Conservation (phyloP, 1,140 invertebrate genomes). For the Ceratosolen fusciceps region DNA sequence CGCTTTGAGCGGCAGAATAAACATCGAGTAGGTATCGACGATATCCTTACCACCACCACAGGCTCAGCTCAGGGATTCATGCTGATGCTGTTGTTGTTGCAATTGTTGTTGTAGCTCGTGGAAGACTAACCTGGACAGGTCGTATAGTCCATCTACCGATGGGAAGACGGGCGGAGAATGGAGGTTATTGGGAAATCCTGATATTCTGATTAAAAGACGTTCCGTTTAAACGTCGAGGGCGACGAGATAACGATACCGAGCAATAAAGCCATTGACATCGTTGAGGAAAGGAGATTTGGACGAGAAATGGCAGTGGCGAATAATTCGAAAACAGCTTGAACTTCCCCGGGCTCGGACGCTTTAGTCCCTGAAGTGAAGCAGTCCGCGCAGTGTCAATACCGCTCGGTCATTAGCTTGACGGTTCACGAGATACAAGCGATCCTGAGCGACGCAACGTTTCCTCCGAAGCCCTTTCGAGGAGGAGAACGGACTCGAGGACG, state of each 20-base stretch:
- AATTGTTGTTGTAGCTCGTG: not conserved
- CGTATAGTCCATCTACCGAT: no score
- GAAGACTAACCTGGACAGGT: slow-evolving; percentile 8
- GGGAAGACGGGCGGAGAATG: no score
- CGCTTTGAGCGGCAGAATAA: not conserved
- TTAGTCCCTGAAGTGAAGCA: no score
- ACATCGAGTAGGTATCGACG: slow-evolving; percentile 20
- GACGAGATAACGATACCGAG: no score
- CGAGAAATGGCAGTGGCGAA: slow-evolving; percentile 56
- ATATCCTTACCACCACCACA: not conserved
- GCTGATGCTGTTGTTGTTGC: not conserved
- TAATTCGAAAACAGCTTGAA: slow-evolving; percentile 54
- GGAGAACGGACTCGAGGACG: not conserved
- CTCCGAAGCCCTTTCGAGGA: no score
- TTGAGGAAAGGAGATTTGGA: slow-evolving; percentile 59
- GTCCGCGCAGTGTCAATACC: slow-evolving; percentile 62
- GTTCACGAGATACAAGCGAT: slow-evolving; percentile 60
- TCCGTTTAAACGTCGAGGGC: no score
- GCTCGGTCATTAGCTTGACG: slow-evolving; percentile 58
- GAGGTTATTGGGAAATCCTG: no score
- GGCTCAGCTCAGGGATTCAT: not conserved
- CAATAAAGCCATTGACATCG: slow-evolving; percentile 33
- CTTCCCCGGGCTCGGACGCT: slow-evolving; percentile 49
- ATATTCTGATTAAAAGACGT: no score
- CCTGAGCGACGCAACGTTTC: no score